Percentiles rank a stretch among this genome's conserved stretches.
Conservation (phyloP, 2,113 vertebrate genomes). For the Synchiropus splendidus region DNA sequence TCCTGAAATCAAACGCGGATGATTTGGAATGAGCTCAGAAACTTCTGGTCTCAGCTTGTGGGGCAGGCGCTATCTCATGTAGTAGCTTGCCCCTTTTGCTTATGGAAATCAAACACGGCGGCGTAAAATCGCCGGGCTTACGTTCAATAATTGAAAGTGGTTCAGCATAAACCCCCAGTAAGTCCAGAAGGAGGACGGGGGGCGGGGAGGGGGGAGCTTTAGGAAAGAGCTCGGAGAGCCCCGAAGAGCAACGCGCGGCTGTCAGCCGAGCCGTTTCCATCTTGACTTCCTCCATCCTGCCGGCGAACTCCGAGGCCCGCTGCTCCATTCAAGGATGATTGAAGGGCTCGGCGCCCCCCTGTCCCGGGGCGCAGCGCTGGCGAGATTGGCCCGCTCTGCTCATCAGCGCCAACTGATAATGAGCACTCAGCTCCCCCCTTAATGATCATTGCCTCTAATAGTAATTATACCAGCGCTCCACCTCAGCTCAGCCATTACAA, state of each 20-base stretch:
- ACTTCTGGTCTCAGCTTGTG: too few relatives aligned
- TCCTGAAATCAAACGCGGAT: too few relatives aligned
- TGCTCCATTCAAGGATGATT: slow-evolving; percentile 55
- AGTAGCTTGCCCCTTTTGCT: slow-evolving; percentile 16
- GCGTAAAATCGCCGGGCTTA: slow-evolving; percentile 7
- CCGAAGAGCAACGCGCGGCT: slow-evolving; percentile 26
- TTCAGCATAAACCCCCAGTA: slow-evolving; percentile 9
- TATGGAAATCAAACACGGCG: slow-evolving; percentile 18
- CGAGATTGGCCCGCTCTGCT: slow-evolving; percentile 50
- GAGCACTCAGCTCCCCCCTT: slow-evolving; percentile 61
- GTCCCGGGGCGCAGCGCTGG: slow-evolving; percentile 34
- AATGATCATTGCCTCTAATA: slow-evolving; percentile 63
- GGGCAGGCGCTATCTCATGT: too few relatives aligned
- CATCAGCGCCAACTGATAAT: slow-evolving; percentile 60
- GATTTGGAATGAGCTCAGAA: too few relatives aligned
- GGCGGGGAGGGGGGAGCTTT: slow-evolving; percentile 9
- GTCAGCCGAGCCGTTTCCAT: slow-evolving; percentile 27
- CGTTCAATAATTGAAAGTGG: slow-evolving; percentile 22
- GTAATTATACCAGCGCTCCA: slow-evolving; percentile 58
- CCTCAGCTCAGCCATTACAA: slow-evolving; percentile 45
- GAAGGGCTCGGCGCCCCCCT: slow-evolving; percentile 33
- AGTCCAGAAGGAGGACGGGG: slow-evolving; percentile 4
- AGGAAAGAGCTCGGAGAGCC: slow-evolving; percentile 30
- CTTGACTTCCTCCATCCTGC: slow-evolving; percentile 18
- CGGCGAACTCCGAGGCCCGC: slow-evolving; percentile 27